Conservation (phyloP, 2,113 vertebrate species). For the Ornithorhynchus anatinus region DNA sequence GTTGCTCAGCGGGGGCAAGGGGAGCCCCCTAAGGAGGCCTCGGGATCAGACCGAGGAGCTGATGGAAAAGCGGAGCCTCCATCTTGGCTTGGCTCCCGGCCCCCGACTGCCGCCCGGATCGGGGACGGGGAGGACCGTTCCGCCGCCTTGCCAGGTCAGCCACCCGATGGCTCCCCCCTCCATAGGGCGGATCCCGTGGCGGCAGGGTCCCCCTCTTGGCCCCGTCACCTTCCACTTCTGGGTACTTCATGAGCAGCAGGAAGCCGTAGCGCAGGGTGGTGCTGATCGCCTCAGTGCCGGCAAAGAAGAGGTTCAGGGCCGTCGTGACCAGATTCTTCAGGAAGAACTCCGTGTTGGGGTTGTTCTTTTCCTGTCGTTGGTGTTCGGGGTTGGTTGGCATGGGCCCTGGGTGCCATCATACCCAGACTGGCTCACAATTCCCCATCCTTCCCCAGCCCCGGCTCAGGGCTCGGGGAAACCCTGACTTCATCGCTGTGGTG, state of each 20-base stretch:
- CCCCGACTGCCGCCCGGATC: too few species aligned
- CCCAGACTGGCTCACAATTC: neutral
- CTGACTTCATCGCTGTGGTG: too few species aligned
- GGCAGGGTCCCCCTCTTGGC: neutral
- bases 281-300: conserved; percentile 80
- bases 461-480: neutral
- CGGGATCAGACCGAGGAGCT: too few species aligned
- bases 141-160: too few species aligned
- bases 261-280: conserved; percentile 75
- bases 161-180: too few species aligned
- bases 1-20: too few species aligned
- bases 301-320: conserved; percentile 73
- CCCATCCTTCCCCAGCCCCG: neutral
- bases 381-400: too few species aligned
- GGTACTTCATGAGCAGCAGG: conserved; percentile 75
- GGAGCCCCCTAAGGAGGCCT: too few species aligned
- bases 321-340: conserved; percentile 71
- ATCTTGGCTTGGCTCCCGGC: too few species aligned
- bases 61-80: too few species aligned
- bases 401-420: neutral
- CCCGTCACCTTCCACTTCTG: conserved; percentile 72
- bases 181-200: too few species aligned
- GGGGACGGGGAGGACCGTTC: too few species aligned
- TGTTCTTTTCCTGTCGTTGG: conserved; percentile 70
- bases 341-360: conserved; percentile 68